A percentile compares a stretch with the other conserved stretches of the same genome.
phyloP scores from a whole-genome alignment of 1,140 invertebrate species.

The Drosophila suzukii region DNA sequence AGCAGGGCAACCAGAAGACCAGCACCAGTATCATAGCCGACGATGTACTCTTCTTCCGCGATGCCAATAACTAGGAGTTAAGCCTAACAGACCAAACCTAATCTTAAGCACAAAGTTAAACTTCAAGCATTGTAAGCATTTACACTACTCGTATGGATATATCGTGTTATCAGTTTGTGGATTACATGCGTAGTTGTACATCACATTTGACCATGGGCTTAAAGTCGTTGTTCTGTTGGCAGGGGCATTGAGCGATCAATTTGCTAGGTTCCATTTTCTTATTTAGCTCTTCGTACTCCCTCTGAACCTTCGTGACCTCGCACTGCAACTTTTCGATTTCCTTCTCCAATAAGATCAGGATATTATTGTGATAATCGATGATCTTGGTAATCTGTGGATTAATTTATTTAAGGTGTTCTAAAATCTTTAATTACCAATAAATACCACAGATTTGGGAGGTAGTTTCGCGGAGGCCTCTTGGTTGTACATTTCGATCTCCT shows the following conservation, averaged over 20 bases:
- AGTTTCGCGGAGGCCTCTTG: neutral
- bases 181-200: conserved; percentile 13
- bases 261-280: neutral
- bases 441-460: conserved; percentile 25
- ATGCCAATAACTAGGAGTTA: conserved; percentile 54
- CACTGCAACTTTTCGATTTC: conserved; percentile 20
- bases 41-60: conserved; percentile 92
- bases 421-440: neutral
- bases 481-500: conserved; percentile 33
- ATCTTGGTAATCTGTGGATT: conserved; percentile 29
- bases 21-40: conserved; percentile 94
- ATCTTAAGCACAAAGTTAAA: conserved; percentile 69
- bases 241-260: conserved; percentile 2
- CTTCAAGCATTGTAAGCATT: conserved; percentile 58
- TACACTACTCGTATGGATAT: conserved; percentile 31
- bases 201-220: neutral
- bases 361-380: conserved; percentile 34
- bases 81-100: conserved; percentile 26
- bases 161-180: conserved; percentile 14
- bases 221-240: neutral
- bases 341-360: conserved; percentile 33
- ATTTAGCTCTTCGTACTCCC: conserved; percentile 10
- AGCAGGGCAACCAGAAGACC: conserved; percentile 88
- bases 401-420: neutral
- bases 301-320: neutral